These are phyloP conservation scores for Epinephelus awoara DNA, from an alignment of 2,797 vertebrate genomes.

Conservation along the genomic window DNA sequence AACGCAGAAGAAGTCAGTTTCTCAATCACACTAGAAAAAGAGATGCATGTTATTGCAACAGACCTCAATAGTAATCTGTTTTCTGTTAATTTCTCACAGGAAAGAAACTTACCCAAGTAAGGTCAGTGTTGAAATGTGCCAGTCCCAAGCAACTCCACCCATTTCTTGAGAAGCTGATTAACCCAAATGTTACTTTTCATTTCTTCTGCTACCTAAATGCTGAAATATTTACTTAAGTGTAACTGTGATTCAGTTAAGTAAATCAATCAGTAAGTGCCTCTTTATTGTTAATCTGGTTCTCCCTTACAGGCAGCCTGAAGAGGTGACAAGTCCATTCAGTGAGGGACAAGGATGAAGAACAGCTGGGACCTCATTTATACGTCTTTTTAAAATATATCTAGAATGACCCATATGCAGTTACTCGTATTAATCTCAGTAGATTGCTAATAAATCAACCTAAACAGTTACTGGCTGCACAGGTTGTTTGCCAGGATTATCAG, in stretches of 20 bases:
- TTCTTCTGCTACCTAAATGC: not conserved
- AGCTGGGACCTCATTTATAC: not conserved
- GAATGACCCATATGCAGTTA: not conserved
- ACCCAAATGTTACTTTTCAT: not conserved
- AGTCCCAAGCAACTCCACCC: slow-evolving; percentile 37
- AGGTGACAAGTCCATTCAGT: slow-evolving; percentile 34
- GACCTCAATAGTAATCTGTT: slow-evolving; percentile 1
- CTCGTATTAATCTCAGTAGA: not conserved
- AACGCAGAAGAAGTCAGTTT: slow-evolving; percentile 75
- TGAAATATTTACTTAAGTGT: too few species aligned
- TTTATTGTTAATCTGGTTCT: slow-evolving; percentile 25
- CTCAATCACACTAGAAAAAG: not conserved
- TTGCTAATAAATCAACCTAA: not conserved
- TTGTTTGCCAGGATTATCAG: not conserved
- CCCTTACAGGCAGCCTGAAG: slow-evolving; percentile 58
- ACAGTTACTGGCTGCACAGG: not conserved
- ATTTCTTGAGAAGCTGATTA: not conserved
- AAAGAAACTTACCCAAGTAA: slow-evolving; percentile 72
- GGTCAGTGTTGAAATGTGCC: slow-evolving; percentile 72
- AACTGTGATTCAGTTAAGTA: not conserved
- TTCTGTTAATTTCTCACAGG: slow-evolving; percentile 63
- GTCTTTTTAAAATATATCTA: not conserved
- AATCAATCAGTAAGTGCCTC: not conserved
- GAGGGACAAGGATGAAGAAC: slow-evolving; percentile 45
- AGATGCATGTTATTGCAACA: slow-evolving; percentile 30